Evolutionary conservation across 2,797 vertebrate species (phyloP).

Genomic region (Moxostoma hubbsi): DNA sequence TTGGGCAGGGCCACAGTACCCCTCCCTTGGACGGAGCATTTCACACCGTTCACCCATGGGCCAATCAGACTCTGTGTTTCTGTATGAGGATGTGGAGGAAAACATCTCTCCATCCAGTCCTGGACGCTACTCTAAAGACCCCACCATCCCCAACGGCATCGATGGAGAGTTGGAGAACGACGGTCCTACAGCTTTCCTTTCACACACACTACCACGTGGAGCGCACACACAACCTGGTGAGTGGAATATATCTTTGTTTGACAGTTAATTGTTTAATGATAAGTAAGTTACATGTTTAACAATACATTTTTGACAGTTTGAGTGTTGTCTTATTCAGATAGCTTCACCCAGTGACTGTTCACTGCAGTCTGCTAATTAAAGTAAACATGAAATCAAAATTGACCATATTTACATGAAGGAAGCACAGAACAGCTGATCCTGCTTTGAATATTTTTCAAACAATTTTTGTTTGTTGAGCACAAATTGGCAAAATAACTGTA

Average conservation of each 20-base stretch:
- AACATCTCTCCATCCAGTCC: conserved; percentile 73
- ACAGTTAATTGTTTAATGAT: neutral
- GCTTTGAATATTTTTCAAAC: too few species aligned
- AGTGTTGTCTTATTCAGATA: too few species aligned
- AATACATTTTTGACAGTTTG: too few species aligned
- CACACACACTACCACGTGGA: conserved; percentile 60
- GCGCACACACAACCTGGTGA: conserved; percentile 73
- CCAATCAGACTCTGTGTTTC: conserved; percentile 78
- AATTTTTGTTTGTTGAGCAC: too few species aligned
- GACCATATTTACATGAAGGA: too few species aligned
- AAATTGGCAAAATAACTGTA: too few species aligned
- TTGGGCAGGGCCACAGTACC: conserved; percentile 71
- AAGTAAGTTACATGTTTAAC: too few species aligned
- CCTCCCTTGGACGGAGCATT: conserved; percentile 71
- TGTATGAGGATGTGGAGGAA: conserved; percentile 76
- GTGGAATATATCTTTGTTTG: conserved; percentile 16
- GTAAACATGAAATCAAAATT: neutral
- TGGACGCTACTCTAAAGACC: conserved; percentile 89
- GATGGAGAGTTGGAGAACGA: conserved; percentile 77
- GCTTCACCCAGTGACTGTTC: too few species aligned
- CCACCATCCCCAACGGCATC: conserved; percentile 73
- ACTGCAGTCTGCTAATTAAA: too few species aligned
- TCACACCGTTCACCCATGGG: conserved; percentile 73
- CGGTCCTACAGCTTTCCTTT: conserved; percentile 61
- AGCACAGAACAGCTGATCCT: too few species aligned